Conservation (phyloP, 2,888 invertebrate species). For the Hirtodrosophila confusa region DNA sequence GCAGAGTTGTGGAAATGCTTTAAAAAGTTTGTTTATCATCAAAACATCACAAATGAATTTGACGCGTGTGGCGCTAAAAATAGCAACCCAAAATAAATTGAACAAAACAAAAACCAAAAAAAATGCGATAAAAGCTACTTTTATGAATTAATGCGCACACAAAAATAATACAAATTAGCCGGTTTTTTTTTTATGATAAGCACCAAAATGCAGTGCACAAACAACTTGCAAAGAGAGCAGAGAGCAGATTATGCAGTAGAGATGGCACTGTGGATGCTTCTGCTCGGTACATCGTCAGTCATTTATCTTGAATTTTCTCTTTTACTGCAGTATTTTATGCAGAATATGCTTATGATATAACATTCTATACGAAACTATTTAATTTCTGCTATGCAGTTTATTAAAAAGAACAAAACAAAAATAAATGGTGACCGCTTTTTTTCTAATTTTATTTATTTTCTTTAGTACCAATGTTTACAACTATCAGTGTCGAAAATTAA, state of each 20-base stretch:
- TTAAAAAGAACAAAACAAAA: no score
- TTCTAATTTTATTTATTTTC: no score
- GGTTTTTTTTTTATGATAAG: slow-evolving; percentile 45
- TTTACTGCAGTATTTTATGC: no score
- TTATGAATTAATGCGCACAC: slow-evolving; percentile 49
- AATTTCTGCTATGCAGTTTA: no score
- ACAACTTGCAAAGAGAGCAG: slow-evolving; percentile 9
- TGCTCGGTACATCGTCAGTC: no score
- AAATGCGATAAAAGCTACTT: slow-evolving; percentile 35
- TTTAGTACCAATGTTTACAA: no score
- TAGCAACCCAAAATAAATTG: slow-evolving; percentile 44
- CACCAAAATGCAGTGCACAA: slow-evolving; percentile 28
- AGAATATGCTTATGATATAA: no score
- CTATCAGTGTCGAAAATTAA: no score
- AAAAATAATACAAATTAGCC: slow-evolving; percentile 31
- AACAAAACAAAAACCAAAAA: slow-evolving; percentile 30
- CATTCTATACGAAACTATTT: no score
- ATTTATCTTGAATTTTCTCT: no score
- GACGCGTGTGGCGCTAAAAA: slow-evolving; percentile 66
- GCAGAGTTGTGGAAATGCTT: slow-evolving; percentile 13
- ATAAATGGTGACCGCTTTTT: no score
- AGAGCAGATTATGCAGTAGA: not conserved
- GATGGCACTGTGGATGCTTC: no score
- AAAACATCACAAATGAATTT: slow-evolving; percentile 31
- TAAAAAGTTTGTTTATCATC: slow-evolving; percentile 52